phyloP scores from a whole-genome alignment of 2,113 vertebrate species.

The Deroptyus accipitrinus region DNA sequence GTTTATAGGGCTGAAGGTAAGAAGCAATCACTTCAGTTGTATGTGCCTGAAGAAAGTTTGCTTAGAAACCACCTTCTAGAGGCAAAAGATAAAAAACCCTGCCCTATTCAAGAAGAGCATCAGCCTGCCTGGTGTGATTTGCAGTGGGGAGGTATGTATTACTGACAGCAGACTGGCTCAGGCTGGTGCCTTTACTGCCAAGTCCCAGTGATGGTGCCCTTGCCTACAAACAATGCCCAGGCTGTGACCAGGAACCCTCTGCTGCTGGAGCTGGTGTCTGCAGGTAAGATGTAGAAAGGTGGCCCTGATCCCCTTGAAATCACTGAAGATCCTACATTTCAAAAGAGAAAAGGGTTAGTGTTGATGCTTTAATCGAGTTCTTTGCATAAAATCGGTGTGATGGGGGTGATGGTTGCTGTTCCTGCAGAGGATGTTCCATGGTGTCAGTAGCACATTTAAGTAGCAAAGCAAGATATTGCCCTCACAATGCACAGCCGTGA shows the following conservation, averaged over 20 bases:
- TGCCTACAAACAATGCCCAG: background rate
- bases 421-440: background rate
- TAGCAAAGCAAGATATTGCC: background rate
- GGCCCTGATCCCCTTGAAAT: background rate
- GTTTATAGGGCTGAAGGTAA: background rate
- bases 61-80: background rate
- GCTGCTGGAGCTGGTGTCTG: background rate
- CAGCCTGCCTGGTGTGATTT: background rate
- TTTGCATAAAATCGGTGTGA: background rate
- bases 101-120: background rate
- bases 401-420: background rate
- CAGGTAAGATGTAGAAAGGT: background rate
- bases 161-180: background rate
- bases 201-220: background rate
- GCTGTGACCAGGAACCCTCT: fast-evolving
- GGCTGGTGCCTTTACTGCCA: background rate
- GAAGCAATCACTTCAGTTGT: background rate
- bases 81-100: background rate
- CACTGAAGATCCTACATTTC: background rate
- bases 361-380: background rate
- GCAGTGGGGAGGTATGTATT: fast-evolving
- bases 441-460: background rate
- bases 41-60: background rate
- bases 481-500: background rate
- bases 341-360: background rate